Evolutionary conservation across 2,888 invertebrate genomes (phyloP), one percentile per base, ranked within the genome.

Genomic region (Drosophila aldrichi): DNA sequence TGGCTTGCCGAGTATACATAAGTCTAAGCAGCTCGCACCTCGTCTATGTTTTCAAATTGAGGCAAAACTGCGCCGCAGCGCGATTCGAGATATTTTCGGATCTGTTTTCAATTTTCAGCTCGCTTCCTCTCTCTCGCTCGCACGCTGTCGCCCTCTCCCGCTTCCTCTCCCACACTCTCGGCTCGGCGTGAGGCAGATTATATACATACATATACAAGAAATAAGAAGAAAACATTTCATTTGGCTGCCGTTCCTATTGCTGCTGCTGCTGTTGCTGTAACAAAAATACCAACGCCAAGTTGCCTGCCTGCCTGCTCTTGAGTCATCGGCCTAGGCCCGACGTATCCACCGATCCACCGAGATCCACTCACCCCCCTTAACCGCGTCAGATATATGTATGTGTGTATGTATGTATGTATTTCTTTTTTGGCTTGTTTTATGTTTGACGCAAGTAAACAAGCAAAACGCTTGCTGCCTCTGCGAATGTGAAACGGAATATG

Each of bases 51-150:
- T 81, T 77, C 81, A 81, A 60, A 70, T 79, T 60, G 77, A 81
- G 81, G 81, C 77, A 78, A 80, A 78, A 78, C 74, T 79, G 76
- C 80, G 81, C 62, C 79, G 65, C 79, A 70, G 65, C 67, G 89
- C 89, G 89, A 89, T 91, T 89, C 80, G 78, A 92, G 91, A 91
- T 91, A 92, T 91, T 91, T 91, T 91, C 92, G 92, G 92, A 91
- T 91, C 91, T 91, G 89, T 86, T 91, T 91, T 91, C 91, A 90
- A 77, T 77, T 81, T 81, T 65, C 76, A 69, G 64, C 56, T 69
- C 41, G 22, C 55, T 62, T 43, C 43, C 48, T 20, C 54, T 62
- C 48, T 48, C 48, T 20, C 54, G 20, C 65, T 16, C 32, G 10
- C 40, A n/a, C 41, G 41, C 41, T 10, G 9, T 0, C 52, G 29